A percentile compares a stretch with the other conserved stretches of the same genome.
Evolutionary conservation across 2,797 vertebrate species (phyloP).

Genomic region (Coluber constrictor): DNA sequence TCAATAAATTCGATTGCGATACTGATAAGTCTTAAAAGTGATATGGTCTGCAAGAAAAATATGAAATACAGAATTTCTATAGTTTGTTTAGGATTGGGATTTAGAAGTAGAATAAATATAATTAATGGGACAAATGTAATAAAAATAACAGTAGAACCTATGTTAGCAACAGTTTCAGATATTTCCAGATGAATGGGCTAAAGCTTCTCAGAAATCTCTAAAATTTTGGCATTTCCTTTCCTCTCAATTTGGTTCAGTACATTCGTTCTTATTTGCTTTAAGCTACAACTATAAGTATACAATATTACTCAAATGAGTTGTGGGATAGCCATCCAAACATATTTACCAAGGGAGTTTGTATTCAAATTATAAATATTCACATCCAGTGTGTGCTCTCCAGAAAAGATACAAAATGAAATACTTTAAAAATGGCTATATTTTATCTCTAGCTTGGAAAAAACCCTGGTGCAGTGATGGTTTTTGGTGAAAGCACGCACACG

Average conservation of each 20-base stretch:
- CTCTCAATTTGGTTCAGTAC: background rate
- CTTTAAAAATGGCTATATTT: background rate
- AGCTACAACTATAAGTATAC: background rate
- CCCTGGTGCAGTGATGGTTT: too few species aligned
- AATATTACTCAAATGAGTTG: background rate
- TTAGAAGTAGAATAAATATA: background rate
- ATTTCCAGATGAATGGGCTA: background rate
- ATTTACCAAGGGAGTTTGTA: background rate
- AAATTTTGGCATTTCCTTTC: background rate
- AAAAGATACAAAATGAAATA: background rate
- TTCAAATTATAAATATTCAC: background rate
- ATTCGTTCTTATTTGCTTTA: background rate
- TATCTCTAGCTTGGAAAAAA: background rate
- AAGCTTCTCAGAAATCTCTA: background rate
- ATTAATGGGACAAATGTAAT: background rate
- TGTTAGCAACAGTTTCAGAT: background rate
- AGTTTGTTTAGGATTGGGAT: background rate
- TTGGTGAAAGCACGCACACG: too few species aligned
- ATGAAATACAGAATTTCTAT: background rate
- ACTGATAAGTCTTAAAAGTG: background rate
- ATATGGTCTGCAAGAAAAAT: background rate
- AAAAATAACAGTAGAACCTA: background rate
- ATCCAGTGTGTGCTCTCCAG: background rate
- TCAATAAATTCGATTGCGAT: too few species aligned
- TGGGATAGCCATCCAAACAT: background rate